phyloP scores from a whole-genome alignment of 1,140 invertebrate species.

The Rhysida immarginata region DNA sequence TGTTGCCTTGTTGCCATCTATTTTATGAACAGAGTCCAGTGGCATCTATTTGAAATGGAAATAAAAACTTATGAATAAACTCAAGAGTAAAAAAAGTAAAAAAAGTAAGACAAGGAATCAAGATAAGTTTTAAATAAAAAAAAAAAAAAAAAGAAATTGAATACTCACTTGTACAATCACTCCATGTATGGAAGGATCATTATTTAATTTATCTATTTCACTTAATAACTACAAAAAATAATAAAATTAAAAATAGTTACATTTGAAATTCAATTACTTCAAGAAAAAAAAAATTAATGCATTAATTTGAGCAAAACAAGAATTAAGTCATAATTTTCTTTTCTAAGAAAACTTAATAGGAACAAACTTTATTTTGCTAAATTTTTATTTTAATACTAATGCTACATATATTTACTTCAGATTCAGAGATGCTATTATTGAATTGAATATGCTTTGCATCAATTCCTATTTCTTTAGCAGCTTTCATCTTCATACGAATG shows the following conservation, averaged over 20 bases:
- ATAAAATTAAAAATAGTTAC: conserved; percentile 12
- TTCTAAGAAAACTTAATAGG: too few species aligned
- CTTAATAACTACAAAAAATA: conserved; percentile 39
- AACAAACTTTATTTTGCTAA: too few species aligned
- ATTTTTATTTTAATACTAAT: too few species aligned
- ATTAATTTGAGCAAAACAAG: too few species aligned
- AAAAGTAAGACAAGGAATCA: too few species aligned
- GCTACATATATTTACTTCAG: conserved; percentile 50
- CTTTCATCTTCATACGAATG: conserved; percentile 90
- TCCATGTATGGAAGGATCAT: conserved; percentile 70
- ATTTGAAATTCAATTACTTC: too few species aligned
- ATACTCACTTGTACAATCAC: conserved; percentile 77
- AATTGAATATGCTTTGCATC: conserved; percentile 63
- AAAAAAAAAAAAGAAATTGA: too few species aligned
- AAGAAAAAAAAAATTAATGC: too few species aligned
- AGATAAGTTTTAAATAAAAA: background rate
- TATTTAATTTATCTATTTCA: conserved; percentile 61
- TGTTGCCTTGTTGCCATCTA: conserved; percentile 73
- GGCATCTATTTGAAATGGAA: conserved; percentile 63
- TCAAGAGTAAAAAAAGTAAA: too few species aligned
- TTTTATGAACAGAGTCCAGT: conserved; percentile 59
- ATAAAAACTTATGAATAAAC: too few species aligned
- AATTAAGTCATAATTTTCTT: too few species aligned
- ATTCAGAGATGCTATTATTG: conserved; percentile 63
- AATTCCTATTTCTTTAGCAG: conserved; percentile 81